Base-by-base conservation (phyloP, 2,113 vertebrate species). In the Hyperoodon ampullatus region DNA sequence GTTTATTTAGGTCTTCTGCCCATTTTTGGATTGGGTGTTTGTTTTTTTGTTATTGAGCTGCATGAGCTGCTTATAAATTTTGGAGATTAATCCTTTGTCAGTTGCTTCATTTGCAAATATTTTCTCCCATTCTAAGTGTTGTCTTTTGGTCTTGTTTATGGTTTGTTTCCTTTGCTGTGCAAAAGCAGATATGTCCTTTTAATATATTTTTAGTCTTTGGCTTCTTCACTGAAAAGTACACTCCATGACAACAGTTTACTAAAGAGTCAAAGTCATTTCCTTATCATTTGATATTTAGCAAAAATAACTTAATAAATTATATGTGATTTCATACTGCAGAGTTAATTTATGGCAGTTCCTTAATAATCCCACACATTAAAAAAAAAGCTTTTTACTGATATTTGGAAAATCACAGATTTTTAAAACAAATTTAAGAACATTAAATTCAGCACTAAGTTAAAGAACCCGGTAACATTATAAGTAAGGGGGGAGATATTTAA, bases 351-450 rank as follows among this genome's bases (percentile, higher is more conserved):
- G 30, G 21, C 9, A 42, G 30, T 93, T 85, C 23, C 71, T 78
- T 88, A 85, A n/a, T 61, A 74, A 81, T 85, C 88, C 21, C 60
- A 85, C 16, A 58, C 9, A 39, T 75, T 60, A 4, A 71, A 85
- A 81, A 85, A 97, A 90, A 85, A 55, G 50, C 15, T 63, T 88
- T 77, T 88, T 42, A 82, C 82, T 95, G 94, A 88, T 82, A 63
- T 92, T 35, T 81, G 16, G 50, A 47, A 90, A 24, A 58, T 92
- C 55, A 61, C 90, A 75, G 33, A 90, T 86, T 89, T 83, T 80
- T 65, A 8, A 66, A 74, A 88, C 16, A 50, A 81, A 63, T 65
- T 72, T 85, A 68, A 81, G 74, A 94, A 93, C 82, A 23, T 44
- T 23, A 39, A 58, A 72, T 26, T 94, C 33, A 88, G 15, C 9